Evolutionary conservation across 2,797 vertebrate genomes (phyloP).

Genomic region (Lepidocolaptes lacrymiger): DNA sequence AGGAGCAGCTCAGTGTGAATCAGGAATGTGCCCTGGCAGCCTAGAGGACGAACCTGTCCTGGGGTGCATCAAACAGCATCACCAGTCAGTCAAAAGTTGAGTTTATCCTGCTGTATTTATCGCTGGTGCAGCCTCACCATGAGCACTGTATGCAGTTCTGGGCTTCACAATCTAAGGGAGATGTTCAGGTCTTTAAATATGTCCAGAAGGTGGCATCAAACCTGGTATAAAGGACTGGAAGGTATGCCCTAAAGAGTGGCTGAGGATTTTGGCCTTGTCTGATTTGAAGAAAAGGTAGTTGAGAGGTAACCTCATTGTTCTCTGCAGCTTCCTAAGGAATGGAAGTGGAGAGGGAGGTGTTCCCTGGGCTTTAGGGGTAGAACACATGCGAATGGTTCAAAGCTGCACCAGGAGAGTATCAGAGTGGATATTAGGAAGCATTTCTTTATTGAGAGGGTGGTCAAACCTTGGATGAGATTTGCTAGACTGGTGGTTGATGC

Average conservation of each 20-base stretch:
- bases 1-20: background rate
- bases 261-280: background rate
- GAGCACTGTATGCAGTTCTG: background rate
- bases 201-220: background rate
- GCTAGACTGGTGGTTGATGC: background rate
- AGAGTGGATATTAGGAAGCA: background rate
- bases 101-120: background rate
- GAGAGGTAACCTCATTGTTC: background rate
- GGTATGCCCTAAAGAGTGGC: background rate
- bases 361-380: background rate
- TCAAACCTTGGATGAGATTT: background rate
- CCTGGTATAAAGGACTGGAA: background rate
- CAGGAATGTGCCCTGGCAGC: background rate
- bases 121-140: background rate
- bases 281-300: background rate
- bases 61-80: background rate
- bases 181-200: background rate
- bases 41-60: background rate
- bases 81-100: background rate
- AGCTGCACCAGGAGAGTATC: fast-evolving
- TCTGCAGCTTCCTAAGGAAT: background rate
- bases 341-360: background rate
- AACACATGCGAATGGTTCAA: fast-evolving
- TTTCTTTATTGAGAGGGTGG: background rate
- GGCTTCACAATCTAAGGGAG: background rate